Evolutionary conservation across 2,113 vertebrate species (phyloP), one percentile per base, ranked within the genome.

Genomic region (Caracal caracal): DNA sequence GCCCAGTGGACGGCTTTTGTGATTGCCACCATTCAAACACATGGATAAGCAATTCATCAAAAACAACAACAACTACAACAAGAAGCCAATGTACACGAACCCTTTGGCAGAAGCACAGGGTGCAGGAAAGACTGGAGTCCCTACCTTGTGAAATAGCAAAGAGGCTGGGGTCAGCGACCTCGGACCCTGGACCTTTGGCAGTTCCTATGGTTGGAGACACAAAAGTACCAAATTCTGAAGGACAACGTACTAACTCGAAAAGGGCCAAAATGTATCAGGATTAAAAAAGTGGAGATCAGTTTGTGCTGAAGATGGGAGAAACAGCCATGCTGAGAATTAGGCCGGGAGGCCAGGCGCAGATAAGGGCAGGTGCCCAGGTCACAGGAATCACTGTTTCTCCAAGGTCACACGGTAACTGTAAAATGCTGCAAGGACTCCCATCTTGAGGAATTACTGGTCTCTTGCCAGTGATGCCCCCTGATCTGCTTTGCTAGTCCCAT

Each of bases 381-480:
- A 51, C 8, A 1, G 33, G 65, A 49, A 88, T 28, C 22, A 8
- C 7, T 43, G 47, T 37, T 35, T 68, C 65, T 53, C 8, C 59
- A 12, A 6, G 75, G 33, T 81, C 59, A 61, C 3, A 33, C 13
- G 33, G 8, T n/a, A 17, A 22, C 68, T 68, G 43, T 70, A 12
- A 51, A 59, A 71, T 43, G 24, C n/a, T 65, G 10, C 1, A 0
- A 37, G 19, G 19, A 70, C 71, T 13, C 43, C 28, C 28, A 51
- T 47, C 49, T 89, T 89, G 73, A 59, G 35, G 20, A 33, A 53
- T 13, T 13, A 30, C 75, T 37, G 20, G 35, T 30, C 40, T 59
- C 56, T 71, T 59, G n/a, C 3, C 47, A 20, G 8, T 17, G 12
- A 30, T 0, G 1, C 5, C 68, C 16, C 43, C 43, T 11, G 7